Base-by-base conservation (phyloP, 2,888 invertebrate species). In the Anorthoa munda region DNA sequence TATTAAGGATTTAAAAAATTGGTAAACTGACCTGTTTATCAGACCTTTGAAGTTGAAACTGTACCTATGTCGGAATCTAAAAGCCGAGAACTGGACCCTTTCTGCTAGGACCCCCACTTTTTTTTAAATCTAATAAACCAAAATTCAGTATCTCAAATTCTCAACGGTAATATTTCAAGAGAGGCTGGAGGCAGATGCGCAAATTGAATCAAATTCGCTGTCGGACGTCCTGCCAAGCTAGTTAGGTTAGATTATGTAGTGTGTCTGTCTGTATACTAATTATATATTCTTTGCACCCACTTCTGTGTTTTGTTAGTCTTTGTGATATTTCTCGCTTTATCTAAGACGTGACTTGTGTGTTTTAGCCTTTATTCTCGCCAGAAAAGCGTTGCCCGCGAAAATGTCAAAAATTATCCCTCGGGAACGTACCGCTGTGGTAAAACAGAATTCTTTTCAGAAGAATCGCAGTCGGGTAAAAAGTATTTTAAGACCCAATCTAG, bases 181-280 rank as follows among this genome's bases (percentile, higher is more conserved):
- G 23, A 56, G 60, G 46, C 26, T 59, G 56, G 55, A 56, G 64
- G 17, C 68, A 39, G 68, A 48, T 59, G 50, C 31, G 17, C 4
- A 69, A 80, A 80, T 77, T 80, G 81, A 81, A 72, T 80, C 65
- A 80, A 77, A 69, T 64, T 72, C 58, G 58, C 11, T 58, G 66
- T 63, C 72, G 21, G 58, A 23, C 51, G 39, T 39, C 48, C 51
- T 2, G 7, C 39, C 7, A 5, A 4, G 7, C 45, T 67, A 68
- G 68, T 72, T 66, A 51, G 51, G 68, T 72, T 66, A 51, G 51
- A 80, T 77, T 80, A 77, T 21, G n/a, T 66, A 51, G 58, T 39
- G n/a, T 53, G 4, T 39, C 56, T 63, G 61, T 63, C 69, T 55
- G 12, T 46, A 39, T 39, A 48, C 60, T 63, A 69, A 75, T 81